These are phyloP conservation scores for Scaptomyza tumidula DNA, from an alignment of 2,888 invertebrate genomes.

Conservation along the genomic window DNA sequence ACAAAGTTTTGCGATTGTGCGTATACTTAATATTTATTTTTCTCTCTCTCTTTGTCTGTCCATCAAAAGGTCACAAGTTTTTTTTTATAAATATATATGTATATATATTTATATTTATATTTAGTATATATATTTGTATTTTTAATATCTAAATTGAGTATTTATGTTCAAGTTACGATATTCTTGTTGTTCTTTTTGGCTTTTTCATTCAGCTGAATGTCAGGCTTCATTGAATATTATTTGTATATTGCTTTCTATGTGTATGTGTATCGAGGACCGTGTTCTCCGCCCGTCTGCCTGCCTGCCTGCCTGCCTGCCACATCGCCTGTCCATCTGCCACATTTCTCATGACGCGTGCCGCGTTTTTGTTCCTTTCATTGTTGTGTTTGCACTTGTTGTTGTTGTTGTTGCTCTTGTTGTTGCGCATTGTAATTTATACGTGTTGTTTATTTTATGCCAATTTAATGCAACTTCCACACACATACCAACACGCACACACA, in stretches of 20 bases:
- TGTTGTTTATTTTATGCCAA: constrained; percentile 79
- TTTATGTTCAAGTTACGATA: constrained; percentile 9
- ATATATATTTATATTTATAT: background rate
- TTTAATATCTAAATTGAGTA: constrained; percentile 33
- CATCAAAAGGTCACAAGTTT: background rate
- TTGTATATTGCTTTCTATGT: constrained; percentile 32
- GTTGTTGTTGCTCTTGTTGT: constrained; percentile 42
- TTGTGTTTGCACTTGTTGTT: constrained; percentile 7
- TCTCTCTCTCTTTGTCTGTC: background rate
- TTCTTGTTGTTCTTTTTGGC: constrained; percentile 29
- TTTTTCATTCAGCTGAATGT: constrained; percentile 8
- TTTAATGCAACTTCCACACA: constrained; percentile 68
- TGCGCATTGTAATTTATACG: constrained; percentile 70
- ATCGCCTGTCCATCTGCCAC: constrained; percentile 55
- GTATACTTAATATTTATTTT: background rate
- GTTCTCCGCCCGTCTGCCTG: background rate
- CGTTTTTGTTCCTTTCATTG: constrained; percentile 33
- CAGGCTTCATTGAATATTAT: constrained; percentile 53
- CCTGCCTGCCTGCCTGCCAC: background rate
- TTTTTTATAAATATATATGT: background rate
- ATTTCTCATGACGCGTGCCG: constrained; percentile 59
- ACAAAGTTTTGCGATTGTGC: background rate
- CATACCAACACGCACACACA: constrained; percentile 3
- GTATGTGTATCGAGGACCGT: constrained; percentile 1
- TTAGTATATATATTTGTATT: constrained; percentile 13